These are phyloP conservation scores for Otis tarda DNA, from an alignment of 2,113 vertebrate species.

Conservation along the genomic window DNA sequence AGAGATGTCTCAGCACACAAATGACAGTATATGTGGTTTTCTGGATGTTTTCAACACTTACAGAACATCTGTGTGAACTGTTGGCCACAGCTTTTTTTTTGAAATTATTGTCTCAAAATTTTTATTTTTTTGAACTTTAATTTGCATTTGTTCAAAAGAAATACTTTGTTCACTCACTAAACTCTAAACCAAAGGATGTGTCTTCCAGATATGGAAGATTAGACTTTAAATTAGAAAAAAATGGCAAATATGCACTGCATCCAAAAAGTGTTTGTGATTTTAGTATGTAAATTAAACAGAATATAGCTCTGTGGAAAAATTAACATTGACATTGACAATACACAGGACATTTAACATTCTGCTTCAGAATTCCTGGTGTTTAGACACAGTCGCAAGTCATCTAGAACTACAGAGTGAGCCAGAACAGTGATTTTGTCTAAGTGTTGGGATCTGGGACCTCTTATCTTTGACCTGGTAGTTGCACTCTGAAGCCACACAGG, in stretches of 20 bases:
- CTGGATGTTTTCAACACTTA: not conserved
- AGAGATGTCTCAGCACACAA: not conserved
- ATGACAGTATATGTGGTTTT: not conserved
- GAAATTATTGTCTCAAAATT: not conserved
- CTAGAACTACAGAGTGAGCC: not conserved
- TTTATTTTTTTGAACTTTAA: not conserved
- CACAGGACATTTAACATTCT: not conserved
- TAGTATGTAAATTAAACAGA: not conserved
- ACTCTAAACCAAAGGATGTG: not conserved
- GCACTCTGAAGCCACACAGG: not conserved
- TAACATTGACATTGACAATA: not conserved
- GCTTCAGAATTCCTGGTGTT: not conserved
- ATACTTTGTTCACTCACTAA: not conserved
- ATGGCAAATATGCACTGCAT: not conserved
- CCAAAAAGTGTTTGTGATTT: not conserved
- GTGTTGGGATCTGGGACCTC: not conserved
- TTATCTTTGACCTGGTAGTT: not conserved
- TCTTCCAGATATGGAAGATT: not conserved
- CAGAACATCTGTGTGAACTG: fast-evolving
- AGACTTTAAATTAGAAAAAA: not conserved
- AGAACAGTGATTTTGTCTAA: not conserved
- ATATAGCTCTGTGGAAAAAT: not conserved
- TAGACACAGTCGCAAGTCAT: not conserved
- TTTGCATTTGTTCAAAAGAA: not conserved
- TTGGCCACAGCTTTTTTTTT: not conserved